Conservation (phyloP, 2,113 vertebrate species). For the Rhinoderma darwinii region DNA sequence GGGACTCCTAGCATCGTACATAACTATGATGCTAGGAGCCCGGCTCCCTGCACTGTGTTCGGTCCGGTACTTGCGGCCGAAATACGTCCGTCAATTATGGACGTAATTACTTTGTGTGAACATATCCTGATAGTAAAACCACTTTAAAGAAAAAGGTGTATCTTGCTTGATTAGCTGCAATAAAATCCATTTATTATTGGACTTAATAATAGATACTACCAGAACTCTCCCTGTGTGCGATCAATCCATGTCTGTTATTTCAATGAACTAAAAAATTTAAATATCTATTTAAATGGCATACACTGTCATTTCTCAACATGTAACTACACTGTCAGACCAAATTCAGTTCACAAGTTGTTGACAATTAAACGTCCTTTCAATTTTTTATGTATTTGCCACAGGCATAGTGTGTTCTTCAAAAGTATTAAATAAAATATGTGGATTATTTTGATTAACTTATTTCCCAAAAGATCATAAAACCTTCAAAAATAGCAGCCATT, state of each 20-base stretch:
- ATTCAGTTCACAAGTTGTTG: constrained; percentile 47
- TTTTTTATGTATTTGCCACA: constrained; percentile 55
- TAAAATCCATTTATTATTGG: no score
- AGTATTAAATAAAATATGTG: constrained; percentile 44
- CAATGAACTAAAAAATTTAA: not conserved
- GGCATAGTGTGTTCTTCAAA: constrained; percentile 46
- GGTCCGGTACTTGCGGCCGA: no score
- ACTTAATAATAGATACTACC: no score
- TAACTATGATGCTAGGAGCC: no score
- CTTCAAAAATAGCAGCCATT: constrained; percentile 27
- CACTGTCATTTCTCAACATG: not conserved
- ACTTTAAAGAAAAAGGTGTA: no score
- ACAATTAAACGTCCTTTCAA: constrained; percentile 55
- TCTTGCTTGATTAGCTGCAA: no score
- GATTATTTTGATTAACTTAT: constrained; percentile 49
- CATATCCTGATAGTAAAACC: no score
- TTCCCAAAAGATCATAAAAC: constrained; percentile 47
- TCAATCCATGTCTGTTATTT: not conserved
- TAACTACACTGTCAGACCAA: constrained; percentile 14
- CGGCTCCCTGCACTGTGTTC: no score
- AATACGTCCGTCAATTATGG: no score
- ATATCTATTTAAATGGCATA: not conserved
- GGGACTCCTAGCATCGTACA: no score
- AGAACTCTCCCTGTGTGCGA: no score
- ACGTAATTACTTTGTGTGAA: no score